Evolutionary conservation across 2,113 vertebrate species (phyloP).

Genomic region (Sitta europaea): DNA sequence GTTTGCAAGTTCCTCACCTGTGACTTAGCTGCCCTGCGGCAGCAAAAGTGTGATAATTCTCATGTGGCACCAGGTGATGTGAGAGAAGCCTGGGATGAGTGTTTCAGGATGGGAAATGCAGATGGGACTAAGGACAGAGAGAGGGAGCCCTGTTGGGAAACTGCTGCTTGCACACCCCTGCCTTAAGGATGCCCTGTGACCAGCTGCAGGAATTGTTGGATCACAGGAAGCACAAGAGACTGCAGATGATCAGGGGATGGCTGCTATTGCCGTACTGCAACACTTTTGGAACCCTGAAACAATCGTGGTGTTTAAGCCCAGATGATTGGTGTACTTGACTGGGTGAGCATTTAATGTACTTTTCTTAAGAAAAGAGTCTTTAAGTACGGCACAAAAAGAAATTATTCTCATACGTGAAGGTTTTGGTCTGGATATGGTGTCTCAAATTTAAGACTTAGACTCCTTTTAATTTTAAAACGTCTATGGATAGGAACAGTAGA

Average conservation of each 20-base stretch:
- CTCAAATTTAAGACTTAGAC: not conserved
- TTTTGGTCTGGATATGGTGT: not conserved
- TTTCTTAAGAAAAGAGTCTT: not conserved
- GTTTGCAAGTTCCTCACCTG: not conserved
- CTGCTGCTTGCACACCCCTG: not conserved
- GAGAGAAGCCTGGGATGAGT: not conserved
- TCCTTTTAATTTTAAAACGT: not conserved
- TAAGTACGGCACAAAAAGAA: not conserved
- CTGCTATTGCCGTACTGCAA: not conserved
- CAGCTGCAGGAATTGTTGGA: not conserved
- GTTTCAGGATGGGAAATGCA: not conserved
- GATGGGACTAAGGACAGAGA: not conserved
- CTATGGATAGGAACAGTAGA: not conserved
- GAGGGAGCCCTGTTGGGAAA: not conserved
- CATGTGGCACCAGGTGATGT: fast-evolving
- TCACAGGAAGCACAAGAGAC: not conserved
- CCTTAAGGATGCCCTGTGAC: not conserved
- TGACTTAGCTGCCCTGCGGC: not conserved
- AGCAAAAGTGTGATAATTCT: not conserved
- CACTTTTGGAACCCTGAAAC: not conserved
- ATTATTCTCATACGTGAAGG: fast-evolving
- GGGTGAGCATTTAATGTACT: not conserved
- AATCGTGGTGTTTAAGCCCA: not conserved
- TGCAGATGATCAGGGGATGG: not conserved
- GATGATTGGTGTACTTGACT: not conserved